Evolutionary conservation across 2,888 invertebrate species (phyloP).

Genomic region (Eupithecia dodoneata): DNA sequence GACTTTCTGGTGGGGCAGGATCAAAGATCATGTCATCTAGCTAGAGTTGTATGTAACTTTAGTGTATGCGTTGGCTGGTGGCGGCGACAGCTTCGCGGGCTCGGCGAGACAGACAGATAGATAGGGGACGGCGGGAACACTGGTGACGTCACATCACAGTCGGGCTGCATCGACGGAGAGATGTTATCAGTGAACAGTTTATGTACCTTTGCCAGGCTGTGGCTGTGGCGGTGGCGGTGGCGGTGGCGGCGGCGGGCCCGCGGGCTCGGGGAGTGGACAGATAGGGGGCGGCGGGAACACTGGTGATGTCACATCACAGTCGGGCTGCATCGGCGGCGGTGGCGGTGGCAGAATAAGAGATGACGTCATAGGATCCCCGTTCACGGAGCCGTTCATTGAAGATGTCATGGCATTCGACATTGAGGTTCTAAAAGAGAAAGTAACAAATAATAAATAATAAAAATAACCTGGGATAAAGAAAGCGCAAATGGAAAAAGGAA

Average conservation of each 20-base stretch:
- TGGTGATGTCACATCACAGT: slow-evolving; percentile 53
- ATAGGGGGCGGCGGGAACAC: slow-evolving; percentile 72
- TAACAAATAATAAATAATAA: background rate
- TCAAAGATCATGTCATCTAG: too few species aligned
- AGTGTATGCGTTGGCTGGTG: slow-evolving; percentile 80
- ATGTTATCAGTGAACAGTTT: slow-evolving; percentile 51
- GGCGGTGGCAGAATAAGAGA: slow-evolving; percentile 66
- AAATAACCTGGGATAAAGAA: too few species aligned
- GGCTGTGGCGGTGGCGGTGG: slow-evolving; percentile 83
- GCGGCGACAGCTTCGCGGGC: slow-evolving; percentile 90
- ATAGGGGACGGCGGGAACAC: slow-evolving; percentile 72
- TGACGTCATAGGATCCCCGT: slow-evolving; percentile 63
- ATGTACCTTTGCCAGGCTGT: slow-evolving; percentile 57
- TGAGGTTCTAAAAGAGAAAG: slow-evolving; percentile 6
- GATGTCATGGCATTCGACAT: slow-evolving; percentile 34
- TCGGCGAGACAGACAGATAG: slow-evolving; percentile 86
- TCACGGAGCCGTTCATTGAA: slow-evolving; percentile 51
- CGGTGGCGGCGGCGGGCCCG: slow-evolving; percentile 89
- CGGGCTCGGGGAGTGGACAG: slow-evolving; percentile 89
- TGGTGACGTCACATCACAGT: slow-evolving; percentile 53
- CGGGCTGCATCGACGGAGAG: slow-evolving; percentile 53
- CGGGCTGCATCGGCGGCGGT: slow-evolving; percentile 55
- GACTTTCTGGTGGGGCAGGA: too few species aligned
- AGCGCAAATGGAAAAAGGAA: background rate
- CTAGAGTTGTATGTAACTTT: too few species aligned